phyloP scores from a whole-genome alignment of 2,797 vertebrate species.

The Anguilla marmorata region DNA sequence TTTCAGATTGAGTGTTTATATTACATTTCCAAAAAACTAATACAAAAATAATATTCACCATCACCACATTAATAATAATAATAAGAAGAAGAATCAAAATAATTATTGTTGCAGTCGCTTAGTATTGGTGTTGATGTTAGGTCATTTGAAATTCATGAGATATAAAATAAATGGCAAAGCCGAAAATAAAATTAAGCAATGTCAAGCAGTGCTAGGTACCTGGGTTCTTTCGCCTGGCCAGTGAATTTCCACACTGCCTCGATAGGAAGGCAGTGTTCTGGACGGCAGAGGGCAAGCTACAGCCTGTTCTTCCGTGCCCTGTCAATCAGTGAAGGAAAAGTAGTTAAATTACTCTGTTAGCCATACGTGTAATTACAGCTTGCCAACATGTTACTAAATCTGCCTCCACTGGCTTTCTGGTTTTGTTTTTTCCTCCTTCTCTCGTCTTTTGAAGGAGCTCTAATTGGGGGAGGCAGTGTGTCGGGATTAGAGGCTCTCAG shows the following conservation, averaged over 20 bases:
- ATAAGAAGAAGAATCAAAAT: neutral
- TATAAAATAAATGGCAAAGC: neutral
- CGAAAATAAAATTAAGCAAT: neutral
- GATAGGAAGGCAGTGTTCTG: neutral
- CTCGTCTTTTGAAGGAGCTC: slow-evolving; percentile 76
- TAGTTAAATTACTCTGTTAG: slow-evolving; percentile 80
- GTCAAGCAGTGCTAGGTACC: slow-evolving; percentile 43
- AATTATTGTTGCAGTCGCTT: neutral
- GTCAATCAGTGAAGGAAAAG: slow-evolving; percentile 79
- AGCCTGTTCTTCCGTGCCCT: slow-evolving; percentile 60
- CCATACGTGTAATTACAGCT: slow-evolving; percentile 83
- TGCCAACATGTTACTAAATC: slow-evolving; percentile 81
- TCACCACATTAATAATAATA: neutral
- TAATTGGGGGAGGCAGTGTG: slow-evolving; percentile 81
- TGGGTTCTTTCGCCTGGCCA: slow-evolving; percentile 45
- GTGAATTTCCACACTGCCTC: slow-evolving; percentile 50
- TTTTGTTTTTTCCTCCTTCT: slow-evolving; percentile 80
- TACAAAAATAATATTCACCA: neutral
- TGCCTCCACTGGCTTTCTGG: slow-evolving; percentile 74
- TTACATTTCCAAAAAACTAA: neutral
- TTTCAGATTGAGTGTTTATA: neutral
- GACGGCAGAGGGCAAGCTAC: neutral
- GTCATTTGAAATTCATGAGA: neutral
- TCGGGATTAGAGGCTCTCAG: slow-evolving; percentile 78
- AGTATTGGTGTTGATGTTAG: neutral